Evolutionary conservation across 2,888 invertebrate species (phyloP), one percentile per base, ranked within the genome.

Genomic region (Trissonchulus latispiculum): DNA sequence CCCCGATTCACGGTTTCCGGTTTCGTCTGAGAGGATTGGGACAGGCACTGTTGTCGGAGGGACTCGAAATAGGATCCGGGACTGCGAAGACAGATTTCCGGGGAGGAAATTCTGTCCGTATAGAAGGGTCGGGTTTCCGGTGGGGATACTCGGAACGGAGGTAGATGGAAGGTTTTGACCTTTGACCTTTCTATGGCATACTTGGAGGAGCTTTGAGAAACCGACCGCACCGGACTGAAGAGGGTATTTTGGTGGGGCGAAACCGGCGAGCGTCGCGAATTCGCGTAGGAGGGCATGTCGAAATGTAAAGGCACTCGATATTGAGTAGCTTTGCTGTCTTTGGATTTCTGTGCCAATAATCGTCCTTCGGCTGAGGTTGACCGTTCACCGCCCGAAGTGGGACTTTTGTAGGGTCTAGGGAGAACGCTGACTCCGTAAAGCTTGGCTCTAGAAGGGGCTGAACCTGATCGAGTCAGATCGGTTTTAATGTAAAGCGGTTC

Each of bases 101-200:
- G 48, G 48, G 48, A 48, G 68, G 68, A 62, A 29, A 8, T 15
- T 23, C 28, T 62, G n/a, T 3, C 36, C n/a, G 15, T 36, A n/a
- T 72, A 80, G 80, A 33, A 80, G 80, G 66, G 82, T 78, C 35
- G 80, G 77, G 61, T 80, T 77, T 61, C 80, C 80, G 28, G 79
- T 77, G 15, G 81, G 80, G 36, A 37, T n/a, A 31, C 23, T 15
- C 74, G 72, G 36, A 73, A 73, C 33, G 69, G 36, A 1, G 74
- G 74, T 15, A 74, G 1, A 36, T 74, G 74, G 61, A 74, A 74
- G 35, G 69, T 70, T 18, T 2, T 15, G n/a, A 68, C 62, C 33
- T 73, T 74, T 1, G 66, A 2, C 8, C 74, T 33, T 35, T 74
- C 72, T 1, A 35, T 18, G 2, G 74, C 74, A 48, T 37, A 74